Conservation (phyloP, 2,113 vertebrate genomes). For the Turnix velox region DNA sequence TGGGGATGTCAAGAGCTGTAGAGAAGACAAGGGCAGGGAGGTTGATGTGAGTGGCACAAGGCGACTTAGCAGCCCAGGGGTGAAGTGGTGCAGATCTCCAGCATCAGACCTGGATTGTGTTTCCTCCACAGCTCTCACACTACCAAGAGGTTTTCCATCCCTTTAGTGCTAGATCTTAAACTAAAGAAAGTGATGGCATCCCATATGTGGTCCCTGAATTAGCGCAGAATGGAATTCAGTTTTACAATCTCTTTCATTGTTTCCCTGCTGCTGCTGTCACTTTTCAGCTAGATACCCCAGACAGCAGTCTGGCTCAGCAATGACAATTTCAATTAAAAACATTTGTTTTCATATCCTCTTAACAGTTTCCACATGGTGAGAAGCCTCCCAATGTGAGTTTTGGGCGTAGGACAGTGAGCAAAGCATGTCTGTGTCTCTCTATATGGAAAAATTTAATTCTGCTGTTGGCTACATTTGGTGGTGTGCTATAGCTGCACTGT, state of each 20-base stretch:
- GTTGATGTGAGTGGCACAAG: neutral
- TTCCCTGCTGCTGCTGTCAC: slow-evolving; percentile 51
- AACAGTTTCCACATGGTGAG: slow-evolving; percentile 45
- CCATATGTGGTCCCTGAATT: slow-evolving; percentile 38
- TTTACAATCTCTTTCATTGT: slow-evolving; percentile 26
- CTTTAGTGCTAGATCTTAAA: neutral
- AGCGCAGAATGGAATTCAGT: neutral
- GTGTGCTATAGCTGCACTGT: neutral
- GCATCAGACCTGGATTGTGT: neutral
- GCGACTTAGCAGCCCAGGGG: neutral
- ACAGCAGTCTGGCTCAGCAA: slow-evolving; percentile 36
- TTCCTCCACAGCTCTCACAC: fast-evolving
- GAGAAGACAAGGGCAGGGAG: neutral
- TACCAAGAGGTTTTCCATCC: neutral
- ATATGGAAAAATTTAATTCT: neutral
- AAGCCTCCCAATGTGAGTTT: neutral
- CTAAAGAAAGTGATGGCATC: neutral
- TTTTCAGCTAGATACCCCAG: slow-evolving; percentile 45
- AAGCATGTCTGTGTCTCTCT: neutral
- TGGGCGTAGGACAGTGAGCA: neutral
- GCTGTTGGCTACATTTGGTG: neutral
- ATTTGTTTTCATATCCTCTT: slow-evolving; percentile 52
- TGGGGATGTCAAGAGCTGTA: neutral
- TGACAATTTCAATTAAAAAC: slow-evolving; percentile 63
- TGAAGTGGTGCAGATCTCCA: fast-evolving